phyloP scores from a whole-genome alignment of 2,888 invertebrate genomes.

The Cremastinae sp. region DNA sequence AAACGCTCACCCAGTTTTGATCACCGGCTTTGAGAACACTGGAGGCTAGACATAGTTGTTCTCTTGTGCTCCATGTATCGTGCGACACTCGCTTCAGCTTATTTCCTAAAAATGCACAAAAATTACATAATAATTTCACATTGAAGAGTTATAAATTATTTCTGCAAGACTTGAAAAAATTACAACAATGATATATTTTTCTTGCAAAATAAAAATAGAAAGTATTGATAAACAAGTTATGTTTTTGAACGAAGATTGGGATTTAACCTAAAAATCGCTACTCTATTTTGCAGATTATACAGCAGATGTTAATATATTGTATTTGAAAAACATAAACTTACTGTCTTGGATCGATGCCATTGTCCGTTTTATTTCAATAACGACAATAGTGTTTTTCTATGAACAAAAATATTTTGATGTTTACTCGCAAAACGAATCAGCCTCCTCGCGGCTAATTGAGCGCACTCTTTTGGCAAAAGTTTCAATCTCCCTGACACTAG shows the following conservation, averaged over 20 bases:
- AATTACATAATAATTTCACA: conserved; percentile 2
- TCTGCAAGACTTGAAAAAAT: background rate
- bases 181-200: background rate
- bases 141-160: conserved; percentile 4
- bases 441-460: no score
- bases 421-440: conserved; percentile 28
- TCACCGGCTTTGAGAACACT: conserved; percentile 93
- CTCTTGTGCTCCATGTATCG: conserved; percentile 92
- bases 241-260: conserved; percentile 20
- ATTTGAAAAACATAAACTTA: conserved; percentile 62
- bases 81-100: conserved; percentile 87
- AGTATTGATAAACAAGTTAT: conserved; percentile 20
- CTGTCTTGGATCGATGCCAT: conserved; percentile 71
- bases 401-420: conserved; percentile 24
- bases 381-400: conserved; percentile 16
- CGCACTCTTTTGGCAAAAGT: no score
- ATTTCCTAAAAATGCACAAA: conserved; percentile 66
- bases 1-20: conserved; percentile 96
- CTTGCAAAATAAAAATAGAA: conserved; percentile 1
- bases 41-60: conserved; percentile 92
- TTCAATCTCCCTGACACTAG: no score
- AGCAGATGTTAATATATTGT: conserved; percentile 4
- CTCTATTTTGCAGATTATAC: conserved; percentile 7
- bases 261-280: conserved; percentile 42
- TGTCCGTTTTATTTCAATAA: conserved; percentile 18